Evolutionary conservation across 1,140 invertebrate species (phyloP).

Genomic region (Drosophila kikkawai): DNA sequence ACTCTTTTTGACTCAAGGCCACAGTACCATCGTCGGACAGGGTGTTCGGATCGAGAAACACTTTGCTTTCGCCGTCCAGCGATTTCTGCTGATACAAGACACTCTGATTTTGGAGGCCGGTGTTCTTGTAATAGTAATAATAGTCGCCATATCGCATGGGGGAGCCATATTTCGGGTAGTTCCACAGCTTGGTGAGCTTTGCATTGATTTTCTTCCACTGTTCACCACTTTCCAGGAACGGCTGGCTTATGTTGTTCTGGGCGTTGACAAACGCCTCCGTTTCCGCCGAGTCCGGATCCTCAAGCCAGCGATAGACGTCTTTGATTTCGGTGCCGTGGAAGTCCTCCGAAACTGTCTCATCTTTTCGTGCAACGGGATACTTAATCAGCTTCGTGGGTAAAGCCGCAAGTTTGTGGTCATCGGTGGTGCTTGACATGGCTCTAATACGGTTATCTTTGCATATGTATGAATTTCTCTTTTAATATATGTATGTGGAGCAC

Average conservation of each 20-base stretch:
- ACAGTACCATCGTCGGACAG: constrained; percentile 97
- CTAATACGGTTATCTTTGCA: constrained; percentile 14
- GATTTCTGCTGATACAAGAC: constrained; percentile 96
- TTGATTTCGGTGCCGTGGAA: constrained; percentile 93
- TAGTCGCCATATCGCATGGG: constrained; percentile 92
- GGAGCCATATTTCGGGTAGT: constrained; percentile 97
- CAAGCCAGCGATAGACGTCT: constrained; percentile 98
- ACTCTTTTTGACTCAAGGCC: constrained; percentile 91
- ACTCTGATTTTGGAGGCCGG: constrained; percentile 98
- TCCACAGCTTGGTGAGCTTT: constrained; percentile 95
- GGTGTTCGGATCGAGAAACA: constrained; percentile 98
- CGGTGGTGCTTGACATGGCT: constrained; percentile 33
- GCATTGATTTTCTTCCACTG: constrained; percentile 90
- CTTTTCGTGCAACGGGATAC: constrained; percentile 92
- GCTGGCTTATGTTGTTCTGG: constrained; percentile 95
- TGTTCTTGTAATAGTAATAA: constrained; percentile 98
- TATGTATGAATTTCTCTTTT: neutral
- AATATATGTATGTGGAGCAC: neutral
- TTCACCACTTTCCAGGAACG: constrained; percentile 93
- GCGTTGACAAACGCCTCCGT: constrained; percentile 96
- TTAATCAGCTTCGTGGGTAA: constrained; percentile 26
- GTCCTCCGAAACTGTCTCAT: constrained; percentile 91
- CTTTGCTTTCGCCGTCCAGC: constrained; percentile 91
- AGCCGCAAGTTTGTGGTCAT: neutral
- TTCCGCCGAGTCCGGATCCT: constrained; percentile 97